Conservation (phyloP, 2,888 invertebrate genomes). For the Stenolophus ochropezus region DNA sequence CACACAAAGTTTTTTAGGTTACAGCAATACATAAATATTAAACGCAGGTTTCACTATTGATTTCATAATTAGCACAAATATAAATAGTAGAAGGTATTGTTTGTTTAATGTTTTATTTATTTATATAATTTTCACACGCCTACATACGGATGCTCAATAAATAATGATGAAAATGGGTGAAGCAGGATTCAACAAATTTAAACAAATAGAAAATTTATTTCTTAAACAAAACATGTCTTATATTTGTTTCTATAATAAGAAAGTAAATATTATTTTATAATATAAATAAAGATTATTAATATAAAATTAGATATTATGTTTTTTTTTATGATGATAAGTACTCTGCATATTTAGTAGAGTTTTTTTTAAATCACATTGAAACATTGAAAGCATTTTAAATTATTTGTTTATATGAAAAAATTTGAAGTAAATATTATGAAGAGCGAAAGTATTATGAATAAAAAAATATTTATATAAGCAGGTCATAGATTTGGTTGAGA, state of each 20-base stretch:
- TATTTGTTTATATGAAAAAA: constrained; percentile 27
- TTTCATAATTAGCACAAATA: neutral
- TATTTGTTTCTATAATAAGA: too few relatives aligned
- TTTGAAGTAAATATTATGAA: constrained; percentile 14
- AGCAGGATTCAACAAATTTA: neutral
- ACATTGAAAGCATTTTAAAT: constrained; percentile 30
- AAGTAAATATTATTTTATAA: too few relatives aligned
- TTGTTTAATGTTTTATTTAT: neutral
- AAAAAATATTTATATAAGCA: constrained; percentile 18
- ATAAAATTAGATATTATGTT: too few relatives aligned
- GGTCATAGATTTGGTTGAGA: neutral
- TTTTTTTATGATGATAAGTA: too few relatives aligned
- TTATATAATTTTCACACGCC: neutral
- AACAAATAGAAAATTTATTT: neutral
- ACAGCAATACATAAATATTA: neutral
- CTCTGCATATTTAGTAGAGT: too few relatives aligned
- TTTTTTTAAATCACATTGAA: too few relatives aligned
- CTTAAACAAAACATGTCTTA: neutral
- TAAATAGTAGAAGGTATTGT: neutral
- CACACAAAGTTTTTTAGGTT: neutral
- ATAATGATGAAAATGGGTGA: neutral
- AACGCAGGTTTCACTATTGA: neutral
- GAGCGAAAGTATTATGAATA: neutral
- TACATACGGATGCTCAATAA: neutral
- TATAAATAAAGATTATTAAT: too few relatives aligned